Base-by-base conservation (phyloP, 2,797 vertebrate genomes). In the Acanthis flammea region DNA sequence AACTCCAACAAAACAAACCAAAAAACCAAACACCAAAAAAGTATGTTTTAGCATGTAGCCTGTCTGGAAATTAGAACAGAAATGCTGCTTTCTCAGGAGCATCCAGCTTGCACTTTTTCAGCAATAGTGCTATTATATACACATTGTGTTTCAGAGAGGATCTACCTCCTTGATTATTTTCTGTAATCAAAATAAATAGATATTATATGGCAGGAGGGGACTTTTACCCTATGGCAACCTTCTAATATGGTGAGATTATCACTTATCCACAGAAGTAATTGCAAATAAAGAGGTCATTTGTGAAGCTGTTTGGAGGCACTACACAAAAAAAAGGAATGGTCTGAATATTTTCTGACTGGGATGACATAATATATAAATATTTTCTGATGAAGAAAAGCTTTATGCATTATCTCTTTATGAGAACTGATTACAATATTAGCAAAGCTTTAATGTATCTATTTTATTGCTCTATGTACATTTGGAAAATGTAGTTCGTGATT, bases 291-390 rank as follows among this genome's bases (percentile, higher is more conserved):
- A 79, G n/a, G 57, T 72, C 19, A 73, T 84, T 86, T 93, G n/a
- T 81, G 73, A 94, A 92, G 76, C 48, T 82, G 28, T 81, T 94
- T 95, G 95, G 76, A 92, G 88, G 68, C 33, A 81, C 47, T n/a
- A 23, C 33, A 39, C 33, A 90, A 35, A 25, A 14, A 27, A 42
- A 58, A 33, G 57, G 77, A 76, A 63, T 74, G 3, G 65, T 68
- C 14, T 68, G 67, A 95, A 7, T 88, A 24, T 82, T 76, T 77
- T 94, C 72, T 78, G 61, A 48, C 8, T n/a, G 23, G 37, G 17
- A 14, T 85, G 44, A 66, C 4, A 58, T 25, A 7, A 58, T 30
- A 37, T 14, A 37, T 54, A 41, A 86, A 24, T 47, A 25, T 78
- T 50, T 44, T 42, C 3, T 54, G 42, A 21, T 31, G 14, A 62